Percentiles rank a stretch among this genome's conserved stretches.
phyloP scores from a whole-genome alignment of 2,113 vertebrate genomes.

The Myxocyprinus asiaticus region DNA sequence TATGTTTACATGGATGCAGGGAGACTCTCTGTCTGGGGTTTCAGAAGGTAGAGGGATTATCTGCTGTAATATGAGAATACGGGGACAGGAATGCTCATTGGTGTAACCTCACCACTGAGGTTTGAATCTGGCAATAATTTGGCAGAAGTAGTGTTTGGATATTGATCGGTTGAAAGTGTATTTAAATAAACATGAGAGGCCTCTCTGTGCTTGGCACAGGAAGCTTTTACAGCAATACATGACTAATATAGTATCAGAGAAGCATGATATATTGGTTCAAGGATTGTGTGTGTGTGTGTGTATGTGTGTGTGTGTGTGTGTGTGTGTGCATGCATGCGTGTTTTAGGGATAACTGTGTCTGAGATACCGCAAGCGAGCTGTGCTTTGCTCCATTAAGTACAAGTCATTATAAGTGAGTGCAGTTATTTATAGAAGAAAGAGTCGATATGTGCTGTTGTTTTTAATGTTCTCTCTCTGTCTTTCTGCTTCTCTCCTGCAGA shows the following conservation, averaged over 20 bases:
- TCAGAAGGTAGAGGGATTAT: neutral
- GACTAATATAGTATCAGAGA: neutral
- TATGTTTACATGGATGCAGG: no score
- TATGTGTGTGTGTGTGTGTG: neutral
- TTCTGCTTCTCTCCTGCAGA: constrained; percentile 84
- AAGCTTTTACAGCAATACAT: neutral
- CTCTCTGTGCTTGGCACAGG: neutral
- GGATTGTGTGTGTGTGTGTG: neutral
- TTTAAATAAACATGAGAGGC: constrained; percentile 13
- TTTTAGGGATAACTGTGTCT: neutral
- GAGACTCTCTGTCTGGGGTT: neutral
- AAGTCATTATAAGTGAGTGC: constrained; percentile 45
- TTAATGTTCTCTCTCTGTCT: constrained; percentile 64
- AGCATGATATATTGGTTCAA: constrained; percentile 2
- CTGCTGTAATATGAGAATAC: neutral
- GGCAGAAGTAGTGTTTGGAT: constrained; percentile 9
- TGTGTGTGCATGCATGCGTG: neutral
- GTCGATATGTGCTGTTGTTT: constrained; percentile 25
- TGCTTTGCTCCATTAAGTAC: constrained; percentile 8
- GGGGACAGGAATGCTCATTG: neutral
- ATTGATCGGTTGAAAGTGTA: constrained; percentile 9
- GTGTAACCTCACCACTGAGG: constrained; percentile 24
- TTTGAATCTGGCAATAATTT: constrained; percentile 22
- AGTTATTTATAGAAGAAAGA: constrained; percentile 46
- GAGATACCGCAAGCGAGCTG: constrained; percentile 16